Evolutionary conservation across 2,797 vertebrate genomes (phyloP).

Genomic region (Danio albolineatus): DNA sequence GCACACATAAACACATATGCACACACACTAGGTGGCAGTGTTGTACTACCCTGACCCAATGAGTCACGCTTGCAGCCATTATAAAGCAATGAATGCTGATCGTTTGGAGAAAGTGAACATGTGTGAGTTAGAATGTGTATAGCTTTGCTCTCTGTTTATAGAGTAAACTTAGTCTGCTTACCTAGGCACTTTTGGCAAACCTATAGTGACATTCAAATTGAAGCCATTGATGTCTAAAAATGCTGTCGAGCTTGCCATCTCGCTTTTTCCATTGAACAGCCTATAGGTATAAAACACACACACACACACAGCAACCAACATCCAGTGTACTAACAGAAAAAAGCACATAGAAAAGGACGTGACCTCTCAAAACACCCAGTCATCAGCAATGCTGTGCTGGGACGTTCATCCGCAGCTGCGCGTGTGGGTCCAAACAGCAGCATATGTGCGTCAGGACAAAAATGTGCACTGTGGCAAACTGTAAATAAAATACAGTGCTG

Average conservation of each 20-base stretch:
- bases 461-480: conserved; percentile 20
- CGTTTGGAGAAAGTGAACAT: conserved; percentile 74
- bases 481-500: not conserved
- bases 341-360: conserved; percentile 66
- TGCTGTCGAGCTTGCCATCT: not conserved
- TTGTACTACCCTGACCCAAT: conserved; percentile 63
- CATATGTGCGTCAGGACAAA: conserved; percentile 15
- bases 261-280: conserved; percentile 6
- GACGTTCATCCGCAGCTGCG: conserved; percentile 16
- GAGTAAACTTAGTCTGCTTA: conserved; percentile 68
- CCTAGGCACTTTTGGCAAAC: not conserved
- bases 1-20: conserved; percentile 21
- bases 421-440: conserved; percentile 10
- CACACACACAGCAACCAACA: conserved; percentile 15
- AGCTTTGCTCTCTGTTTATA: conserved; percentile 64
- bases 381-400: conserved; percentile 55
- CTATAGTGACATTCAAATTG: not conserved
- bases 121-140: conserved; percentile 73
- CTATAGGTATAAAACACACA: conserved; percentile 55
- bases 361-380: conserved; percentile 70
- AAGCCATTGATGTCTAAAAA: not conserved
- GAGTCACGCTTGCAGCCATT: conserved; percentile 67
- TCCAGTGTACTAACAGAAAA: conserved; percentile 76
- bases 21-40: conserved; percentile 79
- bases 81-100: conserved; percentile 82